phyloP scores from a whole-genome alignment of 2,797 vertebrate genomes.

The Phrynocephalus vlangalii region DNA sequence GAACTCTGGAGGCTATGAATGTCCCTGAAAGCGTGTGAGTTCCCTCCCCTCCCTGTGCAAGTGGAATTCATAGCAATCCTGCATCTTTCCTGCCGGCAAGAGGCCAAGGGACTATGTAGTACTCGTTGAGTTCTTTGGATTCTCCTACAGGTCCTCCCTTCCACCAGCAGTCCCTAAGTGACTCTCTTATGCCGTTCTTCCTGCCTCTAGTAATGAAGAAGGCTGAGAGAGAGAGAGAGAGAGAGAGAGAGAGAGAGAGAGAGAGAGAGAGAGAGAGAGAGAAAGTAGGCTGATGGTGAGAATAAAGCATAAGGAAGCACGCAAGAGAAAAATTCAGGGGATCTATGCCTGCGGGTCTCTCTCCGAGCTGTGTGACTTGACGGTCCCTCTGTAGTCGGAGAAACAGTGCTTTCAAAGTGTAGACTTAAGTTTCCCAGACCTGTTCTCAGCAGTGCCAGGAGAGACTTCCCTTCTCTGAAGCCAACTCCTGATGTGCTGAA shows the following conservation, averaged over 20 bases:
- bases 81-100: neutral
- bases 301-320: neutral
- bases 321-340: neutral
- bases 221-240: too few relatives aligned
- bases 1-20: neutral
- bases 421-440: conserved; percentile 43
- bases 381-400: neutral
- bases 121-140: neutral
- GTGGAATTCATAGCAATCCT: neutral
- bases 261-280: too few relatives aligned
- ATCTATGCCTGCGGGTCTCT: fast-evolving
- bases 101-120: neutral
- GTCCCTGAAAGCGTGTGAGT: neutral
- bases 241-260: too few relatives aligned
- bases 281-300: neutral
- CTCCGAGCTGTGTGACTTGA: fast-evolving
- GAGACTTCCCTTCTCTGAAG: conserved; percentile 29
- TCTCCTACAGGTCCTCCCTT: neutral
- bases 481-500: conserved; percentile 35
- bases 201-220: too few relatives aligned
- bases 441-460: conserved; percentile 26
- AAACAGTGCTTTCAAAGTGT: conserved; percentile 8
- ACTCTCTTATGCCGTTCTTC: too few relatives aligned
- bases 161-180: neutral
- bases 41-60: neutral